Evolutionary conservation across 2,888 invertebrate genomes (phyloP), one percentile per base, ranked within the genome.

Genomic region (Nephrotoma flavescens): DNA sequence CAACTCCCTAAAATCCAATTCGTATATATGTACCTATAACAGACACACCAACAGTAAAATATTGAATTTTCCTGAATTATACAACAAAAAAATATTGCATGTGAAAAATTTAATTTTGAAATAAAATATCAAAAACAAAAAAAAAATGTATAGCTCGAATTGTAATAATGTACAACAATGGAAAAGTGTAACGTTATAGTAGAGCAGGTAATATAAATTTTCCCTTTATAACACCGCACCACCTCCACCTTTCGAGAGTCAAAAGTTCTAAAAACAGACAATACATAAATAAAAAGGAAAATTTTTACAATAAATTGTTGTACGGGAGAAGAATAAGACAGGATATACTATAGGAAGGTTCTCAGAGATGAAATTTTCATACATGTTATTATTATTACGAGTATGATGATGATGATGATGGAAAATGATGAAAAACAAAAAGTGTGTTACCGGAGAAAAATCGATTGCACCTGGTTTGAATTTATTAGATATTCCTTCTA

Each of bases 391-490:
- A 31, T 31, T 31, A 31, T 19, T 15, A 52, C 15, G 52, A 44
- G n/a, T 5, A 52, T 52, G 52, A 52, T 71, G 71, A 57, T 57
- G 71, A 57, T 57, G 84, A 84, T 84, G 84, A 84, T 84, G 42
- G 84, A 84, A 84, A 84, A 84, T 42, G 42, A 42, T 84, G 41
- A 84, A 84, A 84, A 84, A 84, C 84, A 42, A 42, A 84, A 84
- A 84, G 42, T 84, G 84, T 84, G 84, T 84, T 84, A 84, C 84
- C 84, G 84, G 41, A 84, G 41, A 84, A 84, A 84, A 84, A 84
- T 84, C 84, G 84, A 84, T 84, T 84, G 84, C 84, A 84, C 84
- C 84, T 84, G 84, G 41, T 84, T 84, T 84, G 42, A 71, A 71
- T 71, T 71, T 71, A 71, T 71, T 71, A 71, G 71, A 71, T 71